A percentile compares a stretch with the other conserved stretches of the same genome.
Evolutionary conservation across 1,140 invertebrate species (phyloP).

Genomic region (Drosophila orena): DNA sequence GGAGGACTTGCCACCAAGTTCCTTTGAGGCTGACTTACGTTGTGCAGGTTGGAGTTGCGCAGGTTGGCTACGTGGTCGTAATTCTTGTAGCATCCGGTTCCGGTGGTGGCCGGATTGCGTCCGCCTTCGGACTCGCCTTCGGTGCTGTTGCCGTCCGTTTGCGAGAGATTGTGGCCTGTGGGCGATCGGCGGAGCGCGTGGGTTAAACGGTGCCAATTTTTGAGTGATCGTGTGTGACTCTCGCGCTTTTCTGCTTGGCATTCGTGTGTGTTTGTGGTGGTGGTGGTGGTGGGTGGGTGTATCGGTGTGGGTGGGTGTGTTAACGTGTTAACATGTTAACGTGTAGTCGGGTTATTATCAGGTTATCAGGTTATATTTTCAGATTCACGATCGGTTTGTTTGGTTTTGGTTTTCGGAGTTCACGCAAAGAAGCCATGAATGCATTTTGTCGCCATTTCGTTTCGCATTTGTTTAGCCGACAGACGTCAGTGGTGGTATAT

Average conservation of each 20-base stretch:
- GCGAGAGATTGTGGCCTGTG: slow-evolving; percentile 95
- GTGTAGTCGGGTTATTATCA: slow-evolving; percentile 37
- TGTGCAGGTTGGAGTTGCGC: slow-evolving; percentile 88
- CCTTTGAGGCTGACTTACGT: slow-evolving; percentile 84
- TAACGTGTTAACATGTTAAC: slow-evolving; percentile 33
- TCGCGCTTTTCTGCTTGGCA: slow-evolving; percentile 82
- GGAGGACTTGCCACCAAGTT: neutral
- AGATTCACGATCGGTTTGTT: slow-evolving; percentile 29
- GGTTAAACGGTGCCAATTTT: slow-evolving; percentile 85
- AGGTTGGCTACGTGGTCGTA: slow-evolving; percentile 90
- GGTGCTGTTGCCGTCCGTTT: slow-evolving; percentile 93
- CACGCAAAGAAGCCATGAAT: slow-evolving; percentile 80
- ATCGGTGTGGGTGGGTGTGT: slow-evolving; percentile 29
- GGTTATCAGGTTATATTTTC: slow-evolving; percentile 21
- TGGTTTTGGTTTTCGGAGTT: slow-evolving; percentile 37
- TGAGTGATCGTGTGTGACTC: slow-evolving; percentile 84
- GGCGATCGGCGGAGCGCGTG: slow-evolving; percentile 85
- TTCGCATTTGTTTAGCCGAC: slow-evolving; percentile 78
- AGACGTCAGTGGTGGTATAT: slow-evolving; percentile 44
- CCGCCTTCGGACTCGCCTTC: slow-evolving; percentile 91
- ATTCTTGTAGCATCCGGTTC: slow-evolving; percentile 93
- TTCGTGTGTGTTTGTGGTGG: slow-evolving; percentile 33
- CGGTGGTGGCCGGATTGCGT: slow-evolving; percentile 89
- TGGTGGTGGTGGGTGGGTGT: slow-evolving; percentile 20
- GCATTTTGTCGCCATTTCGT: slow-evolving; percentile 73